These are phyloP conservation scores for Autographa gamma DNA, from an alignment of 2,888 invertebrate species.

Conservation along the genomic window DNA sequence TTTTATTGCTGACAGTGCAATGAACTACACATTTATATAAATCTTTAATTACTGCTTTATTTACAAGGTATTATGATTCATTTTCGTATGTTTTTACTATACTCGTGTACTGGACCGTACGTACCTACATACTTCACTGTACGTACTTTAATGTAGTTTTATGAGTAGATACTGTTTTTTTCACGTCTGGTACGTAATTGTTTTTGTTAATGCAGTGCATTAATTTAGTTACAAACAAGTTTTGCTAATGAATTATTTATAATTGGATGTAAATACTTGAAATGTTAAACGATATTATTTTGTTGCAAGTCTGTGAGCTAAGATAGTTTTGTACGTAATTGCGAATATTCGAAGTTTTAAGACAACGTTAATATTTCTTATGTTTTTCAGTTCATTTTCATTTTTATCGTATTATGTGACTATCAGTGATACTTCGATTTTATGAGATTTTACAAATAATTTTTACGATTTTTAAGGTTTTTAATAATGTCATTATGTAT, in stretches of 20 bases:
- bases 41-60: neutral
- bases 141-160: neutral
- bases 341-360: no score
- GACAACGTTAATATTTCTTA: no score
- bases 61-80: neutral
- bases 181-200: conserved; percentile 6
- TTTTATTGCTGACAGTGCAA: neutral
- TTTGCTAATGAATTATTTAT: neutral
- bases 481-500: no score
- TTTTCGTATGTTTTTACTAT: neutral
- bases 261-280: neutral
- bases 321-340: neutral
- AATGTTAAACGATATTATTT: neutral
- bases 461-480: no score
- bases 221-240: neutral
- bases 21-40: neutral
- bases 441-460: no score
- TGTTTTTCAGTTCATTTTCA: no score
- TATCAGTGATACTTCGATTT: no score
- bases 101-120: neutral
- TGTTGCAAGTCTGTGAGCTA: neutral
- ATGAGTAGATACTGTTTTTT: neutral
- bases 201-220: conserved; percentile 10
- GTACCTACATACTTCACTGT: no score
- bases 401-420: no score